These are phyloP conservation scores for Aporophyla lueneburgensis DNA, from an alignment of 2,888 invertebrate species.

Conservation along the genomic window DNA sequence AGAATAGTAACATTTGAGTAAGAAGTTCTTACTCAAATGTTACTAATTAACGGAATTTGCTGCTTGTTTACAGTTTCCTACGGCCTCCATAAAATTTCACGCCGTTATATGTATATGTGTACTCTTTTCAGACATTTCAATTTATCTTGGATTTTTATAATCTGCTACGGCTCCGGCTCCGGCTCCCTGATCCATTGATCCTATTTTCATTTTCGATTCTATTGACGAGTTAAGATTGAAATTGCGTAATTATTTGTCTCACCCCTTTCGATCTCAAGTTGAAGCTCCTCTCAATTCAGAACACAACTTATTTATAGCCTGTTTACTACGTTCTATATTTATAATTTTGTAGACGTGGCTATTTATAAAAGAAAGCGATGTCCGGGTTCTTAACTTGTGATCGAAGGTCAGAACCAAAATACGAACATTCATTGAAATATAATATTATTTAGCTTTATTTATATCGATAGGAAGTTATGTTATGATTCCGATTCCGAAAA, in stretches of 20 bases:
- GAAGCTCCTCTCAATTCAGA: neutral
- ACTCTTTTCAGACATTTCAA: too few relatives aligned
- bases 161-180: too few relatives aligned
- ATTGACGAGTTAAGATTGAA: neutral
- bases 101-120: too few relatives aligned
- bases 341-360: neutral
- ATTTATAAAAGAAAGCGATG: neutral
- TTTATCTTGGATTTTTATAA: neutral
- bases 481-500: too few relatives aligned
- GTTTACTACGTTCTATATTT: slow-evolving; percentile 24
- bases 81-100: too few relatives aligned
- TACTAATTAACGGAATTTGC: too few relatives aligned
- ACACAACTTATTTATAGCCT: slow-evolving; percentile 5
- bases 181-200: neutral
- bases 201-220: neutral
- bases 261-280: neutral
- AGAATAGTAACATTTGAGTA: too few relatives aligned
- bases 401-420: neutral
- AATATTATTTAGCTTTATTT: neutral
- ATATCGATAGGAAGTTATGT: too few relatives aligned
- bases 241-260: slow-evolving; percentile 19
- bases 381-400: neutral
- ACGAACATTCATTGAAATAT: neutral
- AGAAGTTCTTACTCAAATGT: too few relatives aligned
- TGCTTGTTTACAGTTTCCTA: too few relatives aligned